Evolutionary conservation across 2,888 invertebrate genomes (phyloP).

Genomic region (Harpagoxenus sublaevis): DNA sequence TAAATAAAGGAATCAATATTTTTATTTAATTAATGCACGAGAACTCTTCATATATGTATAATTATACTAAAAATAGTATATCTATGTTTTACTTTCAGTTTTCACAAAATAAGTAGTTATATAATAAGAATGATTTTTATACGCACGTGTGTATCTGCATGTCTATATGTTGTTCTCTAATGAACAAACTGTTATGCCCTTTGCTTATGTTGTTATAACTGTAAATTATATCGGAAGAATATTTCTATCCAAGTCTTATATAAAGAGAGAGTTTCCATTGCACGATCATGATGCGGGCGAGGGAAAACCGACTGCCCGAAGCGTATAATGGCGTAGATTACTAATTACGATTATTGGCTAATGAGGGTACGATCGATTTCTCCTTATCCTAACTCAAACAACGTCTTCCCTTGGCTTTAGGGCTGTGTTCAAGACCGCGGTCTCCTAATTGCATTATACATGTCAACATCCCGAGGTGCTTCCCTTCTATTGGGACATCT

Average conservation of each 20-base stretch:
- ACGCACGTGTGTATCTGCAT: background rate
- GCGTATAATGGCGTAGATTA: slow-evolving; percentile 79
- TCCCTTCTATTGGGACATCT: slow-evolving; percentile 49
- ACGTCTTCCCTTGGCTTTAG: slow-evolving; percentile 65
- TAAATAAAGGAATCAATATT: background rate
- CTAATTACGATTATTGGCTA: slow-evolving; percentile 81
- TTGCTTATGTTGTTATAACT: background rate
- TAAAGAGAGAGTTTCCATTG: slow-evolving; percentile 60
- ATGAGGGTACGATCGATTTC: slow-evolving; percentile 75
- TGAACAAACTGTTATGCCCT: background rate
- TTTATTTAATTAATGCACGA: background rate
- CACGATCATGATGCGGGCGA: slow-evolving; percentile 65
- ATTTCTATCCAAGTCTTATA: slow-evolving; percentile 35
- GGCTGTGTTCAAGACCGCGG: slow-evolving; percentile 70
- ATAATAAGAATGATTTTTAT: background rate
- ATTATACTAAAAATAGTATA: background rate
- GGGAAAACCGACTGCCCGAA: slow-evolving; percentile 68
- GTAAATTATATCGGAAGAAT: slow-evolving; percentile 7
- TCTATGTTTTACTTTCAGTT: background rate
- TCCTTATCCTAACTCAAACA: slow-evolving; percentile 67
- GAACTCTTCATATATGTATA: background rate
- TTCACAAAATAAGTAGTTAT: background rate
- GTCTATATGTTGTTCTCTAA: background rate
- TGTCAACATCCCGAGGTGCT: slow-evolving; percentile 76
- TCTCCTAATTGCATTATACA: slow-evolving; percentile 77